Evolutionary conservation across 2,888 invertebrate species (phyloP), one percentile per base, ranked within the genome.

Genomic region (Epinotia demarniana): DNA sequence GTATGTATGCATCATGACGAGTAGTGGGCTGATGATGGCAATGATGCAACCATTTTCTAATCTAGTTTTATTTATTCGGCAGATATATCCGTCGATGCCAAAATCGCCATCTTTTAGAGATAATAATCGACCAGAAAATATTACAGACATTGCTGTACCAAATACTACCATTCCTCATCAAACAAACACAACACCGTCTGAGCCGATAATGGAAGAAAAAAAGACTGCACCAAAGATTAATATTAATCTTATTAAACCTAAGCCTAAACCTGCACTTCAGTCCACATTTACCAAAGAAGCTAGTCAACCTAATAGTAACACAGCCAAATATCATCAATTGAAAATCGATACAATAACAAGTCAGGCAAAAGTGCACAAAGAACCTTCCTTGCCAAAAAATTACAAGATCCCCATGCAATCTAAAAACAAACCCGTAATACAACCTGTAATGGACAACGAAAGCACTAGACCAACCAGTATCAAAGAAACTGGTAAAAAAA

Each of bases 101-200:
- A 60, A 73, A 19, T 18, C 46, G 49, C 13, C 57, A 5, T 27
- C 43, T n/a, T 68, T 74, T 55, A 46, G 72, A 64, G 71, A 78
- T 55, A 75, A 67, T 63, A 76, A 74, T 77, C 53, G 75, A 75
- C 71, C 72, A 77, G 61, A 69, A 72, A 79, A 70, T 73, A 73
- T 74, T 76, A 62, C 18, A 64, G 27, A 58, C 46, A 57, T n/a
- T 27, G 64, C 55, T 16, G 16, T 16, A 16, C 16, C 58, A 43
- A 43, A 58, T 23, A 57, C 4, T 8, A 27, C 43, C 16, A 43
- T 19, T 39, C 55, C 23, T 12, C n/a, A 46, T 49, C 49, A 68
- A 68, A 62, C 43, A 23, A 68, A 27, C 6, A 69, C 46, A 5
- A 12, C 16, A 23, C 33, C 33, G 11, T 11, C 19, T 23, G 16